Percentiles rank a stretch among this genome's conserved stretches.
phyloP scores from a whole-genome alignment of 2,797 vertebrate species.

The Euphonia xanthogaster region DNA sequence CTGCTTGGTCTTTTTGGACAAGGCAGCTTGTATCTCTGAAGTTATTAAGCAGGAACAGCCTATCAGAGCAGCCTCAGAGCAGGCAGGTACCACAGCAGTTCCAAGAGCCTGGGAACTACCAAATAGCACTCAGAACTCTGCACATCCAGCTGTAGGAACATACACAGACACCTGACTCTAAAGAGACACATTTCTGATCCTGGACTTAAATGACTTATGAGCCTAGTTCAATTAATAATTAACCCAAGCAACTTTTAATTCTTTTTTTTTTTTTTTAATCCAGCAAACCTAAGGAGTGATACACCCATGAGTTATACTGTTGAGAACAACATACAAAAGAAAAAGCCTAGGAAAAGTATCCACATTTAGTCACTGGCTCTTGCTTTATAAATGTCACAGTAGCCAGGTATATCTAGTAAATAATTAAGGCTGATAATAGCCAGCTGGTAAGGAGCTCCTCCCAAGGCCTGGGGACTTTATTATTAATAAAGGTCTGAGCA shows the following conservation, averaged over 20 bases:
- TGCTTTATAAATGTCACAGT: neutral
- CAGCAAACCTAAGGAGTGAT: neutral
- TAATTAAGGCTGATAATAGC: neutral
- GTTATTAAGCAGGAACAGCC: slow-evolving; percentile 20
- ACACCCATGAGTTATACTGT: neutral
- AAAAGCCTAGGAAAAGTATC: neutral
- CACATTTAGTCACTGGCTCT: neutral
- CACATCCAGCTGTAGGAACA: neutral
- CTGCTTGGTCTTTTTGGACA: neutral
- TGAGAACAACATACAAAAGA: neutral
- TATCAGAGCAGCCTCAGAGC: neutral
- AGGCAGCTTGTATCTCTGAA: neutral
- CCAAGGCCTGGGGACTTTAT: neutral
- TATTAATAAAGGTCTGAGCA: neutral
- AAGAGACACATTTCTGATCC: neutral
- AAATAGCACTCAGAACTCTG: neutral
- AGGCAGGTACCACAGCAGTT: neutral
- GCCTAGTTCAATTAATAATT: slow-evolving; percentile 21
- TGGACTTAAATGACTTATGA: neutral
- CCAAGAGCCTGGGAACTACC: neutral
- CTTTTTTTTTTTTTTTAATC: neutral
- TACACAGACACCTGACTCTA: neutral
- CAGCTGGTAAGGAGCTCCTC: neutral
- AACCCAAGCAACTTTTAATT: neutral
- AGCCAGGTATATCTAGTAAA: neutral